A percentile compares a stretch with the other conserved stretches of the same genome.
Evolutionary conservation across 2,888 invertebrate genomes (phyloP).

Genomic region (Metallyticus violacea): DNA sequence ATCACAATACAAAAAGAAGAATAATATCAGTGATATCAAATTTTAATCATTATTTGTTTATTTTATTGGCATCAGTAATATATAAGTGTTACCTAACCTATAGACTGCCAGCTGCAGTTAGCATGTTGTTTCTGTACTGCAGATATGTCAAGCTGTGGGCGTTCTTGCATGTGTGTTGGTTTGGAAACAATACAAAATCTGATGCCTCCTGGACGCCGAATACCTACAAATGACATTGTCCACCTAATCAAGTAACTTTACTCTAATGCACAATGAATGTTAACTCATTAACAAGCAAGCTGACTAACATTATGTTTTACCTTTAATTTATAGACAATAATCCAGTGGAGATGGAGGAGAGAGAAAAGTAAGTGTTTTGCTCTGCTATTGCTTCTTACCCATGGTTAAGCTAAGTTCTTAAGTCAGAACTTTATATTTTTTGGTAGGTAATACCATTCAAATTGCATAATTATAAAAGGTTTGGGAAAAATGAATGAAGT

Average conservation of each 20-base stretch:
- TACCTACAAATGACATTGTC: conserved; percentile 21
- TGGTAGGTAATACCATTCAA: conserved; percentile 16
- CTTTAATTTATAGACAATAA: conserved; percentile 68
- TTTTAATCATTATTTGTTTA: not conserved
- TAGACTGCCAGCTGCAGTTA: not conserved
- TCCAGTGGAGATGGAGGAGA: conserved; percentile 76
- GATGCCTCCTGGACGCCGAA: conserved; percentile 15
- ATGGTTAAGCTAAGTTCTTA: not conserved
- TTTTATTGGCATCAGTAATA: not conserved
- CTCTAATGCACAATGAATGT: not conserved
- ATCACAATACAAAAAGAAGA: not conserved
- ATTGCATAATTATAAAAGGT: not conserved
- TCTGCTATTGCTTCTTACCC: not conserved
- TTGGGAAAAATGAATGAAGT: no score
- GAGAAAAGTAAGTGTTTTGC: conserved; percentile 73
- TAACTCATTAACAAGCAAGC: conserved; percentile 29
- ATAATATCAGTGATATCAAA: no score
- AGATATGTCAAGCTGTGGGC: conserved; percentile 16
- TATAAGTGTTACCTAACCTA: not conserved
- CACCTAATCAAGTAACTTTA: conserved; percentile 18
- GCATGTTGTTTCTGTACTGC: conserved; percentile 16
- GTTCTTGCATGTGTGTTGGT: conserved; percentile 19
- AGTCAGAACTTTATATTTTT: not conserved
- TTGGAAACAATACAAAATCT: not conserved
- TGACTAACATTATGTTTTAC: conserved; percentile 49